phyloP scores from a whole-genome alignment of 2,113 vertebrate species.

The Crocuta crocuta region DNA sequence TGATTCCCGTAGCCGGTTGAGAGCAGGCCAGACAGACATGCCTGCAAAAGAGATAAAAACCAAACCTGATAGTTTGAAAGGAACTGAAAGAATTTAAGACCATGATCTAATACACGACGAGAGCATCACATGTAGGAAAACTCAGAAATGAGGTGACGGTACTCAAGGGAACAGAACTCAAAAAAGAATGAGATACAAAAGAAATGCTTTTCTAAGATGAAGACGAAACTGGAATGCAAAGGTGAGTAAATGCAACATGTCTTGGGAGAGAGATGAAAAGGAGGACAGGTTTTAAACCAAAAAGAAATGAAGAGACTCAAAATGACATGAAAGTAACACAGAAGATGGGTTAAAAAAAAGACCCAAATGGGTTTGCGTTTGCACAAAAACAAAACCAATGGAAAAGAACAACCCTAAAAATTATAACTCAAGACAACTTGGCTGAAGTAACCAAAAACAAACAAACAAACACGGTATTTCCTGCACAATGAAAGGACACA shows the following conservation, averaged over 20 bases:
- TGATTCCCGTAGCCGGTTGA: not conserved
- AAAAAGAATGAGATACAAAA: not conserved
- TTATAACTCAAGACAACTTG: not conserved
- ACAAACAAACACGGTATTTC: not conserved
- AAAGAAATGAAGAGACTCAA: not conserved
- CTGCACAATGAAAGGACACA: not conserved
- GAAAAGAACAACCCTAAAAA: not conserved
- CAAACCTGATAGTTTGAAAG: not conserved
- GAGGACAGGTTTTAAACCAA: not conserved
- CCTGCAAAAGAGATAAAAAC: not conserved
- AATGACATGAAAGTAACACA: not conserved
- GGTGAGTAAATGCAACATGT: not conserved
- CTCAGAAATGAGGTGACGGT: constrained; percentile 1
- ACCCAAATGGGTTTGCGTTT: not conserved
- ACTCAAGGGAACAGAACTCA: not conserved
- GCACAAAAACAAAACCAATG: not conserved
- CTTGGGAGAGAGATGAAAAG: not conserved
- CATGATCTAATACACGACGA: not conserved
- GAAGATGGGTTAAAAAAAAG: not conserved
- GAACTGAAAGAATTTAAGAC: not conserved
- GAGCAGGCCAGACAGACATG: not conserved
- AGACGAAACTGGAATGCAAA: not conserved
- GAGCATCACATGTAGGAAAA: not conserved
- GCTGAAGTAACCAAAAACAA: not conserved
- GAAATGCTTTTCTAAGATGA: not conserved